Evolutionary conservation across 2,888 invertebrate species (phyloP), one percentile per base, ranked within the genome.

Genomic region (Drosophila lutescens): DNA sequence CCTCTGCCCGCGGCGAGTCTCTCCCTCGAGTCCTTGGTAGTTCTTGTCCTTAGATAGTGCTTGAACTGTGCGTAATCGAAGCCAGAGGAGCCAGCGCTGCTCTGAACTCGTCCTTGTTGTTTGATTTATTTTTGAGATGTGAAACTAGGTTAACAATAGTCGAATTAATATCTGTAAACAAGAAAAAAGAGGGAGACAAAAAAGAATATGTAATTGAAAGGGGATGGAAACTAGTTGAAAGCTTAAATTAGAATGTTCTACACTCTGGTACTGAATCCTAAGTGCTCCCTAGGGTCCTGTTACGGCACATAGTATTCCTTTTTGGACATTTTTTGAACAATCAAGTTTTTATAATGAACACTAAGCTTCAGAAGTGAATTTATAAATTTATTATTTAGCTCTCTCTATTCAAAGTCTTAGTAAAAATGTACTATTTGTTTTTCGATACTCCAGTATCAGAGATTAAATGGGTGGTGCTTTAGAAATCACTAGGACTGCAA

Each of bases 71-170:
- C 62, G 34, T 36, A 63, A 62, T 62, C 36, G 62, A 50, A 61
- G 49, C 34, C 43, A 30, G 49, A 62, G 49, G 26, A 46, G 56
- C 47, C 43, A 67, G 30, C 44, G 50, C 50, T 55, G 54, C 66
- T 65, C 57, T 60, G 41, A 46, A 65, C 32, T 68, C 47, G 44
- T 66, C 61, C 46, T 61, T 60, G 46, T 47, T 62, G 55, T 73
- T 73, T 59, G 54, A 53, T 61, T 56, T 58, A 51, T 73, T 53
- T 63, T 81, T 62, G 75, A 76, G 66, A 78, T 73, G 83, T 79
- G 82, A 87, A 83, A 78, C 76, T 87, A 77, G 81, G 86, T 83
- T 75, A 77, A 79, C 82, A 83, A 75, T 74, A 66, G 80, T 82
- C 76, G 83, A 87, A 80, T 78, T 68, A 57, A 79, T 72, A 79